Base-by-base conservation (phyloP, 2,113 vertebrate genomes). In the Ploceus nigricollis region DNA sequence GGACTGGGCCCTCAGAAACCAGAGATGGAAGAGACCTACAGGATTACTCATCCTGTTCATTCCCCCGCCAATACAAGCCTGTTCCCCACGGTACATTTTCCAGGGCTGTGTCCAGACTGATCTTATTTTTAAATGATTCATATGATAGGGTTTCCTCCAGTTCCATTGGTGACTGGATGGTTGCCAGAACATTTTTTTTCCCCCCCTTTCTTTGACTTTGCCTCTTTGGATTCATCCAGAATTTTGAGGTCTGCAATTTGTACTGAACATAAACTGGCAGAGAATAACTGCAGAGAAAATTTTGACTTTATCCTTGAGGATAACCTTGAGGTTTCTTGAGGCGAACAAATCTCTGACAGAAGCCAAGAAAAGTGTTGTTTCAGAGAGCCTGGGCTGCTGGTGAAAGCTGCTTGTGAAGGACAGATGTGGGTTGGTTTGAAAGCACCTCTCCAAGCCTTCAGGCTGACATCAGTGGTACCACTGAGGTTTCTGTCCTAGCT, bases 1-100 rank as follows among this genome's bases (percentile, higher is more conserved):
- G 94, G 90, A 90, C 85, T 91, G 87, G 94, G 90, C 76, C 94
- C 94, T 95, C 87, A 95, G 93, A 89, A 96, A 90, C 72, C 65
- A 78, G 87, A 77, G 82, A 96, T 96, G 96, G 95, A 95, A 96
- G 94, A 96, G 90, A 94, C 82, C 90, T 96, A 82, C 86, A 89
- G 84, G 70, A 96, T 97, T 93, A 97, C 95, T 97, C 96, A 97
- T 96, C 86, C 69, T 91, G 71, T 54, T 92, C 94, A 48, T 94
- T 96, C 95, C 90, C 88, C 25, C 19, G 90, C 93, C 96, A 96
- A 87, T 95, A 93, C 86, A 93, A 95, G 89, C 64, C 91, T 95
- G 94, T 91, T 97, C 95, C 96, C 94, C 75, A 95, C 4, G 77
- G 96, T 96, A 96, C 79, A 96, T 97, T 97, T 97, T 97, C 97